Conservation (phyloP, 2,113 vertebrate genomes). For the Aplodontia rufa region DNA sequence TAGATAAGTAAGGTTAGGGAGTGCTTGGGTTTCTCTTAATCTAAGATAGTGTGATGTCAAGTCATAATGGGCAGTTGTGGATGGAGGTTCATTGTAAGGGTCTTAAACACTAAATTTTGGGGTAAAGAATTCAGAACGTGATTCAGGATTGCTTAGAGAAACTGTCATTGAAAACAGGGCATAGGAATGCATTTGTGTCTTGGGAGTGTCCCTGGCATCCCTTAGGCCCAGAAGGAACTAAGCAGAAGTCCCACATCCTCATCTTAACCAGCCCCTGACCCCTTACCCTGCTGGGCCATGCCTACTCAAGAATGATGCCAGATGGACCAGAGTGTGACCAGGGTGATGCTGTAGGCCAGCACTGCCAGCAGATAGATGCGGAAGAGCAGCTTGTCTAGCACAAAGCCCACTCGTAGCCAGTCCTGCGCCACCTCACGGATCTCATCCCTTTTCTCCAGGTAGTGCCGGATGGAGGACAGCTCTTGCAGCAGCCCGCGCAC, state of each 20-base stretch:
- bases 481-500: constrained; percentile 89
- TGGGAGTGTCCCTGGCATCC: background rate
- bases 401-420: constrained; percentile 96
- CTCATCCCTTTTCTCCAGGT: constrained; percentile 92
- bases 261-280: accelerated
- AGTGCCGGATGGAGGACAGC: constrained; percentile 89
- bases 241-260: background rate
- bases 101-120: background rate
- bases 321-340: constrained; percentile 94
- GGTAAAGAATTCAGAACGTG: background rate
- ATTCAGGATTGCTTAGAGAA: background rate
- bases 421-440: constrained; percentile 91
- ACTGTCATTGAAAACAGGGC: background rate
- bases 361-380: constrained; percentile 91
- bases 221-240: background rate
- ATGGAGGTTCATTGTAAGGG: accelerated
- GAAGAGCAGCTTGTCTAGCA: constrained; percentile 94
- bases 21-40: background rate
- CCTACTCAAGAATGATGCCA: constrained; percentile 91
- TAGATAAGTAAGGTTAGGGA: background rate
- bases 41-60: background rate
- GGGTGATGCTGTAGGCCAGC: constrained; percentile 91
- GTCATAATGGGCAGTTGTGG: background rate
- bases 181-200: background rate
- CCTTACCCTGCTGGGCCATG: accelerated